Conservation (phyloP, 2,888 invertebrate species). For the Rotaria socialis region DNA sequence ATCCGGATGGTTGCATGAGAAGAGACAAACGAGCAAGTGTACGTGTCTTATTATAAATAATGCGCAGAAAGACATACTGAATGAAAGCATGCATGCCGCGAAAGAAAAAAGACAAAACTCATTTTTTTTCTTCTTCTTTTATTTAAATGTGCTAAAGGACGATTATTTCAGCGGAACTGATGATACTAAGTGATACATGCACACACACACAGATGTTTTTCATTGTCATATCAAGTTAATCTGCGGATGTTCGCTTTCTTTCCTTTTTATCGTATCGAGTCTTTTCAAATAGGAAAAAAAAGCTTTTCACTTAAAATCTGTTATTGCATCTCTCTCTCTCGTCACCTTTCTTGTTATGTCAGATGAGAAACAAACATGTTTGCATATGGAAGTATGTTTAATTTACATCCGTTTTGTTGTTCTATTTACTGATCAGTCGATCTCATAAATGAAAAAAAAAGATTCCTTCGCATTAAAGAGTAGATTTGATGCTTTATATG, state of each 20-base stretch:
- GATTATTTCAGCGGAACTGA: slow-evolving; percentile 25
- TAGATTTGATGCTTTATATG: neutral
- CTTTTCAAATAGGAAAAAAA: too few species aligned
- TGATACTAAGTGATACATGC: neutral
- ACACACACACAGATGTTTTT: neutral
- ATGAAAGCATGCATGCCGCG: neutral
- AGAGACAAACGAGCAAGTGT: neutral
- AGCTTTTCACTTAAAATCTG: too few species aligned
- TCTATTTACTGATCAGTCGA: neutral
- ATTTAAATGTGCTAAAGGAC: neutral
- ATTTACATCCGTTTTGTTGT: neutral
- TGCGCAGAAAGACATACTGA: neutral
- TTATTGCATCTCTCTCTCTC: too few species aligned
- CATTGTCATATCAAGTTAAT: neutral
- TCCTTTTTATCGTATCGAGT: neutral
- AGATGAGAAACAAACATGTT: neutral
- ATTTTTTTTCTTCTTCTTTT: neutral
- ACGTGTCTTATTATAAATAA: neutral
- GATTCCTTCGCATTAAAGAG: neutral
- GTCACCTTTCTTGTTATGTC: neutral
- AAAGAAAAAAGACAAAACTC: neutral
- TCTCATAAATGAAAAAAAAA: neutral
- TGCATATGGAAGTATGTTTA: neutral
- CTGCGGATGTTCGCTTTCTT: neutral
- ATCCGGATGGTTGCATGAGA: neutral